phyloP scores from a whole-genome alignment of 2,113 vertebrate species.

The Gallinago undulata region DNA sequence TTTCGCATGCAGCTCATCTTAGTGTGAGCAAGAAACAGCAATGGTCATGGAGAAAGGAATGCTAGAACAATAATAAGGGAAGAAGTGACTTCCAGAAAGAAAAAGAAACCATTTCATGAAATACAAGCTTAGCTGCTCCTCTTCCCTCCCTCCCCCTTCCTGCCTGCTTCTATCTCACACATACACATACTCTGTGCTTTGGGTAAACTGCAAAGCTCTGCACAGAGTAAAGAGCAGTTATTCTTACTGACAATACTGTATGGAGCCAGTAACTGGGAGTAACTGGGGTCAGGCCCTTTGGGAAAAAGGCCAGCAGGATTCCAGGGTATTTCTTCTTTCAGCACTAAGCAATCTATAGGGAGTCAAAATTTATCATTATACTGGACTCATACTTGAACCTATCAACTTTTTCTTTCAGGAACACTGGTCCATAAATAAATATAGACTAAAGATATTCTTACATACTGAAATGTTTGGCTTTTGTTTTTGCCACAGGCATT shows the following conservation, averaged over 20 bases:
- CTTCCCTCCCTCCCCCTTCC: not conserved
- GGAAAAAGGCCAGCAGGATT: conserved; percentile 34
- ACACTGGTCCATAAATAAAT: conserved; percentile 14
- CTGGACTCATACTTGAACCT: not conserved
- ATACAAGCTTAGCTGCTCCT: not conserved
- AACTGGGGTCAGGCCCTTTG: not conserved
- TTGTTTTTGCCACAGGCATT: conserved; percentile 23
- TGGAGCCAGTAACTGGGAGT: conserved; percentile 35
- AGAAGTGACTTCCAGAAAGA: not conserved
- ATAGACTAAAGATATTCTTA: not conserved
- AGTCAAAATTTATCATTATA: conserved; percentile 48
- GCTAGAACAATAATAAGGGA: not conserved
- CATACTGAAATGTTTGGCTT: conserved; percentile 13
- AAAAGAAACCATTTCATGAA: not conserved
- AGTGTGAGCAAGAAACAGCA: not conserved
- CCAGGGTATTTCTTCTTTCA: conserved; percentile 35
- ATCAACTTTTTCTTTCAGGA: conserved; percentile 16
- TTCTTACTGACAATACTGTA: conserved; percentile 41
- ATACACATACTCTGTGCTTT: not conserved
- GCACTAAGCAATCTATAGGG: not conserved
- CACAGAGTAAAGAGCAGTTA: conserved; percentile 4
- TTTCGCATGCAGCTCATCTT: not conserved
- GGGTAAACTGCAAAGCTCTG: not conserved
- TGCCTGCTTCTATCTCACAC: not conserved
- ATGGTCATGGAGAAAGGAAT: not conserved